A percentile compares a stretch with the other conserved stretches of the same genome.
phyloP scores from a whole-genome alignment of 2,888 invertebrate genomes.

The Invenusta paracnida region DNA sequence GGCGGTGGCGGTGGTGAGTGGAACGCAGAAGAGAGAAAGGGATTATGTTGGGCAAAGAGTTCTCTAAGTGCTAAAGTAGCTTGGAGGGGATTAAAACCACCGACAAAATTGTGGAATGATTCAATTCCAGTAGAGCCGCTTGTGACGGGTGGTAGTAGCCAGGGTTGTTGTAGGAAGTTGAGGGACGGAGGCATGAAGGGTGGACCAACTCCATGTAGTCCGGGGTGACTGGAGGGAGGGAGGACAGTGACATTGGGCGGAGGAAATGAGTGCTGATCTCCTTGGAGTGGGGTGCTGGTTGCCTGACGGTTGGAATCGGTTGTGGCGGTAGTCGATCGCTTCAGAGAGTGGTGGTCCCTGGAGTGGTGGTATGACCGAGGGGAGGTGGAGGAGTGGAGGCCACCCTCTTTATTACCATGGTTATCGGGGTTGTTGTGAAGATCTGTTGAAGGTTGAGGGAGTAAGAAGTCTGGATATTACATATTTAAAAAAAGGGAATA shows the following conservation, averaged over 20 bases:
- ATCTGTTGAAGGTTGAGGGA: no score
- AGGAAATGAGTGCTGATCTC: neutral
- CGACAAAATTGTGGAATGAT: neutral
- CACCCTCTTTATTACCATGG: no score
- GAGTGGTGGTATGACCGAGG: no score
- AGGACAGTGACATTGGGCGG: neutral
- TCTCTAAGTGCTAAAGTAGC: neutral
- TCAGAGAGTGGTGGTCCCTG: no score
- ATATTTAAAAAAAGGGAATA: no score
- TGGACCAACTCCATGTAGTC: neutral
- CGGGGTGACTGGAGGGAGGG: neutral
- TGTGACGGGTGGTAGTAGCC: neutral
- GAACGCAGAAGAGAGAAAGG: neutral
- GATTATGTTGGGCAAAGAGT: neutral
- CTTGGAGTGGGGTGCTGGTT: slow-evolving; percentile 6
- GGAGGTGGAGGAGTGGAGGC: neutral
- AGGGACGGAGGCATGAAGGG: no score
- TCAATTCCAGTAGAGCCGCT: neutral
- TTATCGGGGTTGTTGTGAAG: no score
- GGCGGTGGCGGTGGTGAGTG: neutral
- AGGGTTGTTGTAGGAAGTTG: slow-evolving; percentile 15
- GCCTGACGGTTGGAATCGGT: neutral
- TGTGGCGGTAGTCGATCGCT: no score
- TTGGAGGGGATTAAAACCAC: neutral
- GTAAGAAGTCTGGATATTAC: no score